phyloP scores from a whole-genome alignment of 2,888 invertebrate genomes.

The Lycophotia porphyrea region DNA sequence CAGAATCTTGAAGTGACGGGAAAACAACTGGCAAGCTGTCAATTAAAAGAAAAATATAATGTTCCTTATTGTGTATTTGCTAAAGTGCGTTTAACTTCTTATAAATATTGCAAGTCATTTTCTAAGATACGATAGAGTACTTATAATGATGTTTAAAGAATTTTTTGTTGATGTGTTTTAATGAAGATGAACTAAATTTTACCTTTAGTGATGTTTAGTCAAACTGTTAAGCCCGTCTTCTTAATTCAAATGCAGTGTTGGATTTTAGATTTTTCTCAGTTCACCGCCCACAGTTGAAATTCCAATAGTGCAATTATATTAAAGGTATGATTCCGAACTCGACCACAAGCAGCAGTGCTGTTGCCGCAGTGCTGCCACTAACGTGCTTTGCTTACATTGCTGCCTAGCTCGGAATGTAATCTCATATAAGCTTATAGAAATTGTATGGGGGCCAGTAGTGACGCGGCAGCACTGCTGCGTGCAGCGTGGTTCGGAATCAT shows the following conservation, averaged over 20 bases:
- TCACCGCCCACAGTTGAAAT: not conserved
- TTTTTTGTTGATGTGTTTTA: not conserved
- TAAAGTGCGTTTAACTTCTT: conserved; percentile 5
- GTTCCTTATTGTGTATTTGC: conserved; percentile 9
- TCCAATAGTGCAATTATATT: not conserved
- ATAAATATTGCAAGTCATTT: conserved; percentile 46
- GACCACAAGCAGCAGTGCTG: no score
- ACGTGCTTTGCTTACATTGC: no score
- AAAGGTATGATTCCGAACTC: no score
- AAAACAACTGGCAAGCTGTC: conserved; percentile 27
- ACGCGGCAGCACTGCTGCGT: no score
- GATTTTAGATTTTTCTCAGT: not conserved
- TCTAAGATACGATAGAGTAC: conserved; percentile 6
- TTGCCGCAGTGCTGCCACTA: no score
- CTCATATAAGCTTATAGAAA: no score
- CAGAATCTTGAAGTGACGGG: conserved; percentile 7
- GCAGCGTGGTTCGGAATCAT: no score
- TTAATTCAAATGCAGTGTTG: not conserved
- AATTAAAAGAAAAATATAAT: conserved; percentile 20
- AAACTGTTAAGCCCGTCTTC: not conserved
- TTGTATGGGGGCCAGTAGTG: no score
- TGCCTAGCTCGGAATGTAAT: no score
- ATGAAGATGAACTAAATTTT: conserved; percentile 1
- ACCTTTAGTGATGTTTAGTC: not conserved
- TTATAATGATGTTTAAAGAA: not conserved